A percentile compares a stretch with the other conserved stretches of the same genome.
phyloP scores from a whole-genome alignment of 2,113 vertebrate species.

The Gymnogyps californianus region DNA sequence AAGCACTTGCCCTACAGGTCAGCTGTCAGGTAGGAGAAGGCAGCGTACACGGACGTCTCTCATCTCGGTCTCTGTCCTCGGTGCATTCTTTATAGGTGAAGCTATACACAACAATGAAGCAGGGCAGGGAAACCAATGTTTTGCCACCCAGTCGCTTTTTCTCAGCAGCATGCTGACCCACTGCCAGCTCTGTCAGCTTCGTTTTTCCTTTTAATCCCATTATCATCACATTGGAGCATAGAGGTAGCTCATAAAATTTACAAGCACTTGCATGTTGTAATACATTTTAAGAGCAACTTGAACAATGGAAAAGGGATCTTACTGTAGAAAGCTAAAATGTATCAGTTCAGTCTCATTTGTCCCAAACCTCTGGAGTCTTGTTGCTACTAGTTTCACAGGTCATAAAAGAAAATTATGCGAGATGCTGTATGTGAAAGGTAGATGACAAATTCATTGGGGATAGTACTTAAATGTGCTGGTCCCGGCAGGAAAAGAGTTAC shows the following conservation, averaged over 20 bases:
- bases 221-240: background rate
- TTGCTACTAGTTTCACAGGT: background rate
- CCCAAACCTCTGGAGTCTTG: background rate
- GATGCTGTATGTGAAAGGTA: background rate
- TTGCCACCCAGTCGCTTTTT: background rate
- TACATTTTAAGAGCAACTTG: background rate
- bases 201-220: background rate
- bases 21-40: background rate
- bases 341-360: background rate
- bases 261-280: background rate
- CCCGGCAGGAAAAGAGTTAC: background rate
- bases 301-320: background rate
- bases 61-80: background rate
- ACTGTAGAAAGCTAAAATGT: background rate
- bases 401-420: background rate
- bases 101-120: fast-evolving
- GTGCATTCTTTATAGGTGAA: background rate
- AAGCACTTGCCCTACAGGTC: background rate
- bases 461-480: background rate
- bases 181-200: background rate
- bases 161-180: background rate
- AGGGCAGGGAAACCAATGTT: background rate
- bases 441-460: background rate
- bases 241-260: background rate
- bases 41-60: fast-evolving